Conservation (phyloP, 2,888 invertebrate genomes). For the Dioctria rufipes region DNA sequence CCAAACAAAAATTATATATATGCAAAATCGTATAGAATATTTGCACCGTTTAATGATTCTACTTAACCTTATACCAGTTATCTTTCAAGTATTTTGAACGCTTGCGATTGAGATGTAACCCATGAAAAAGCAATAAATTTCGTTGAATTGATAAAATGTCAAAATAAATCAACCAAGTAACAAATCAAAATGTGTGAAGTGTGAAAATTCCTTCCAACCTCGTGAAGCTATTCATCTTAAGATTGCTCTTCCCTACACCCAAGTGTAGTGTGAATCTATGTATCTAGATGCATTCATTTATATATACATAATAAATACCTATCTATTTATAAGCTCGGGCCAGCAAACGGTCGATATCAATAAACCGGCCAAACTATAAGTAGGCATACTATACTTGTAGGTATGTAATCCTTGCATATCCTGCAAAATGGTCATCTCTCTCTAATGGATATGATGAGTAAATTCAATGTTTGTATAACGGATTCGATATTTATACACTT, state of each 20-base stretch:
- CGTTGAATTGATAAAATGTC: slow-evolving; percentile 71
- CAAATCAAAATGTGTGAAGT: slow-evolving; percentile 66
- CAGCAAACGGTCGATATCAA: not conserved
- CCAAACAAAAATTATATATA: too few species aligned
- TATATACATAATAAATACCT: slow-evolving; percentile 17
- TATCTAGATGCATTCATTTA: not conserved
- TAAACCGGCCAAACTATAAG: not conserved
- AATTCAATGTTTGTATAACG: slow-evolving; percentile 14
- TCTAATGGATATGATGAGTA: slow-evolving; percentile 7
- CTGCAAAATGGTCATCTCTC: slow-evolving; percentile 30
- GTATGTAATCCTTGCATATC: not conserved
- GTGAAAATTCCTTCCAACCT: slow-evolving; percentile 60
- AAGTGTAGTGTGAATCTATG: not conserved
- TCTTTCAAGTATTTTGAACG: not conserved
- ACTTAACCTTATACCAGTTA: slow-evolving; percentile 26
- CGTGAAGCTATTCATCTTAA: slow-evolving; percentile 22
- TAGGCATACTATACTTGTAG: not conserved
- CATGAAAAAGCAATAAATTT: slow-evolving; percentile 68
- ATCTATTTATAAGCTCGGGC: not conserved
- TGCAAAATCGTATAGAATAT: not conserved
- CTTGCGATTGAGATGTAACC: slow-evolving; percentile 48
- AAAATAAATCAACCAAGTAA: slow-evolving; percentile 70
- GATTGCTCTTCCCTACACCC: slow-evolving; percentile 1
- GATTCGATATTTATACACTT: not conserved
- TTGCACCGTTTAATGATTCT: slow-evolving; percentile 20